Evolutionary conservation across 1,140 invertebrate species (phyloP), one percentile per base, ranked within the genome.

Genomic region (Lucilia sericata): DNA sequence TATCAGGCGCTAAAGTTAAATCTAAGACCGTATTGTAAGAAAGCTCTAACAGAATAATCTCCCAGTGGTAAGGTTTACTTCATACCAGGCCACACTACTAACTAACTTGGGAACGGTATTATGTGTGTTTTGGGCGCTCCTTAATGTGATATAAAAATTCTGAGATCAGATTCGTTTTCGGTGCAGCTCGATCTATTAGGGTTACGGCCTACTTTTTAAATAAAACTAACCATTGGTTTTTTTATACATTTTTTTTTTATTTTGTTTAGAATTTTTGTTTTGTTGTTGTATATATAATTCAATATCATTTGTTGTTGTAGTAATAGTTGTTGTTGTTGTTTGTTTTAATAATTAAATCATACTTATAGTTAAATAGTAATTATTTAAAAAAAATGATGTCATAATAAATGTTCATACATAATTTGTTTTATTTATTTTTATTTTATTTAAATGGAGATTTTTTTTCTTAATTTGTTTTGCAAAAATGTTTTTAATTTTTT

Each of bases 211-310:
- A n/a, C n/a, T n/a, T 30, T 30, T 30, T 1, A 55, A 55, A 55
- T 70, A 70, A 70, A 70, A 70, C 65, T 3, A 70, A 21, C 21
- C 51, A 36, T 76, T 25, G 25, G 51, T 80, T 80, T 80, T 80
- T 80, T 12, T 49, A 49, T 14, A 21, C n/a, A n/a, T n/a, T n/a
- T n/a, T 80, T 80, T 80, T 51, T 19, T 49, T 78, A 2, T 49
- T 78, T 75, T 75, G 8, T 76, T 76, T 36, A 76, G 25, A 30
- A 13, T 75, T 76, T 36, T 76, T 76, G 25, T 76, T 76, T 42
- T n/a, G 74, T 42, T 78, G 65, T 21, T 80, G 76, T 80, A 80
- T 80, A 80, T 80, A 80, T 80, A 80, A 80, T 80, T 80, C 21
- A 80, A 80, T 80, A 80, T 80, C 42, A 51, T 49, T 80, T 78